Conservation (phyloP, 2,888 invertebrate species). For the Zonitis immaculata region DNA sequence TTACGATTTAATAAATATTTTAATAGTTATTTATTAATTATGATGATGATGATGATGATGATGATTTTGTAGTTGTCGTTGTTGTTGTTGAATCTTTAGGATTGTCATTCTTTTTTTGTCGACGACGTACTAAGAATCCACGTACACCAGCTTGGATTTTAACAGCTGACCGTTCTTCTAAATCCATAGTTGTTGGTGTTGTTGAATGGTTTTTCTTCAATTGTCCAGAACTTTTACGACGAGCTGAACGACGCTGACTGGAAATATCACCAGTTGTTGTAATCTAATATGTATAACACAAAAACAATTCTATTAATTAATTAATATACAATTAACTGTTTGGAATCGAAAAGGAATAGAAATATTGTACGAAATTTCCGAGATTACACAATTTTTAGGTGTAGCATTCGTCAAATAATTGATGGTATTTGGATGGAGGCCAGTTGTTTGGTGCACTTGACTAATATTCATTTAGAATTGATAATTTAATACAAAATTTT, state of each 20-base stretch:
- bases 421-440: slow-evolving; percentile 3
- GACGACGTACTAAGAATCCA: slow-evolving; percentile 53
- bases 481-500: too few relatives aligned
- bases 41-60: background rate
- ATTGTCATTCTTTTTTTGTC: slow-evolving; percentile 47
- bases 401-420: background rate
- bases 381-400: background rate
- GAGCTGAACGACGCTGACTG: slow-evolving; percentile 29
- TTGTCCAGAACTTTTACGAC: slow-evolving; percentile 37
- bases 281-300: slow-evolving; percentile 25
- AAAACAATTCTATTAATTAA: background rate
- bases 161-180: slow-evolving; percentile 50
- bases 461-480: too few relatives aligned
- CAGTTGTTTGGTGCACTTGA: slow-evolving; percentile 1
- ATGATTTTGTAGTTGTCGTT: too few relatives aligned
- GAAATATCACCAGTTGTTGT: slow-evolving; percentile 29
- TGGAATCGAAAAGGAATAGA: too few relatives aligned
- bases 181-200: slow-evolving; percentile 22
- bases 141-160: slow-evolving; percentile 56
- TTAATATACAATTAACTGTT: too few relatives aligned
- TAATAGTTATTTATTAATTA: background rate
- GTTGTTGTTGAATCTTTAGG: slow-evolving; percentile 4
- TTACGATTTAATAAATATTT: background rate
- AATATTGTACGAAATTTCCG: background rate
- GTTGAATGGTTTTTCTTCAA: slow-evolving; percentile 20